Base-by-base conservation (phyloP, 2,888 invertebrate species). In the Apotomis turbidana region DNA sequence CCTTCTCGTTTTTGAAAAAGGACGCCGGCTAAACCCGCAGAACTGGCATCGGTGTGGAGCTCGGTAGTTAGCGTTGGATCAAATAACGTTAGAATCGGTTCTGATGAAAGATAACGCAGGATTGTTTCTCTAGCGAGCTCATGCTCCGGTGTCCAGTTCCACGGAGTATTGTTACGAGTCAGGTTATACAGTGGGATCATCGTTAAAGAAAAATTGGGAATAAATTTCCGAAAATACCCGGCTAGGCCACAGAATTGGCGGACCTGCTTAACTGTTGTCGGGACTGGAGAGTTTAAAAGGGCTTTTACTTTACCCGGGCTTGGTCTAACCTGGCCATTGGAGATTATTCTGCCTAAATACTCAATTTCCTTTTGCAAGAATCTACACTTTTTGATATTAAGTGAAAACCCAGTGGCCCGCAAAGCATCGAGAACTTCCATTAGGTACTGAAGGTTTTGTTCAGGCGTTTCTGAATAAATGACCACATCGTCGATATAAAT, bases 241-340 rank as follows among this genome's bases (percentile, higher is more conserved):
- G 78, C 78, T 2, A 79, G 54, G 0, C 80, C 77, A 67, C 72
- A 71, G 27, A 77, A 78, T 49, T 78, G 77, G 44, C 79, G 66
- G 0, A 79, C 15, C 52, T 78, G 72, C 51, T 75, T 79, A 0
- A 74, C 74, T 66, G 12, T 77, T 64, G 8, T 68, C 5, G 76
- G 76, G 10, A 68, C 5, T 3, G 71, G 54, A 3, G 73, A 66
- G 6, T 68, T 72, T 0, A 68, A n/a, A 2, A 76, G 58, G 0
- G 76, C 75, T 41, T 67, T 4, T 5, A 76, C 49, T 64, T 76
- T 76, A 0, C n/a, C 2, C 0, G 71, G 68, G 59, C 64, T 74
- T 0, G 76, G 76, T 44, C 49, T 70, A 0, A 76, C 59, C 3
- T 51, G 58, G 5, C 73, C 68, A 8, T 74, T 51, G 36, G 15